Base-by-base conservation (phyloP, 2,888 invertebrate species). In the Ceratothoa steindachneri region DNA sequence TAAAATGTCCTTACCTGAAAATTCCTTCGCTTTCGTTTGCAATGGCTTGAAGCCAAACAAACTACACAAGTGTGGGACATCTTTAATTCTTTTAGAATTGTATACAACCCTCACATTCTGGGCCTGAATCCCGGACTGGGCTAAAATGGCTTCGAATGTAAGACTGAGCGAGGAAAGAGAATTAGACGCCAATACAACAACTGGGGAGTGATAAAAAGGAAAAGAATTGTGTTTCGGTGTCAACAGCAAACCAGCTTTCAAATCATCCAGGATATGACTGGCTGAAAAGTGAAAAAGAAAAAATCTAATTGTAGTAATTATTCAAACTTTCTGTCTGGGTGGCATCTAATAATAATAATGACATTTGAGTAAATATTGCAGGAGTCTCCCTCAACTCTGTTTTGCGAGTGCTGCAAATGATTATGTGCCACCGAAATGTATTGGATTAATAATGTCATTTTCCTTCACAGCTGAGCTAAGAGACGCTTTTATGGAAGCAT, bases 21-120 rank as follows among this genome's bases (percentile, higher is more conserved):
- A 41, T 9, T 41, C 41, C 41, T 30, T n/a, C 28, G 7, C 19
- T 60, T 60, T 24, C 1, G 69, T 66, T 1, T 69, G 64, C 41
- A 67, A 69, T 28, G 71, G 29, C 28, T 29, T 60, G 28, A 77
- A 77, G 0, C 71, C 71, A 68, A 77, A 77, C 27, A 77, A 71
- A 19, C 52, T 51, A 28, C 71, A 73, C 1, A 77, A 66, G 7
- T 71, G 31, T 1, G 73, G 64, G 1, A 71, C 77, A 68, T 77
- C 77, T 3, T 67, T 60, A n/a, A 77, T 64, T 24, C 28, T 5
- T 28, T 73, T 53, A 3, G 77, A 71, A 27, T 73, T 71, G 51
- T 73, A 71, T 19, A 73, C 55, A 7, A 77, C 77, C 15, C 69
- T 51, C 64, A 77, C 77, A 9, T 73, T 60, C 15, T 41, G 41